Base-by-base conservation (phyloP, 1,140 invertebrate genomes). In the Dolichoris vasculosae region DNA sequence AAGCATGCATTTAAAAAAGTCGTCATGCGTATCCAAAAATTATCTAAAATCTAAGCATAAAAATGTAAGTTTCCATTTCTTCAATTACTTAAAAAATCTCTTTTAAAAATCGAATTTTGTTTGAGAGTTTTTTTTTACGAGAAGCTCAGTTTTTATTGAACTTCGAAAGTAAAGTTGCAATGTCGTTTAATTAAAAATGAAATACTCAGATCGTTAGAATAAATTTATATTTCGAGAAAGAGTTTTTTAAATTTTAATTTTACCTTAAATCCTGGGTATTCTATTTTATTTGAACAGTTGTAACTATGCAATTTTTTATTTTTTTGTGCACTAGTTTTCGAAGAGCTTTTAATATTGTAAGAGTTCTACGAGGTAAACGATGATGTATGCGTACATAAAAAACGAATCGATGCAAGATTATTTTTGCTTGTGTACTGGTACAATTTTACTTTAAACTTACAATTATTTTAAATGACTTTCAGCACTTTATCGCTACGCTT, bases 21-120 rank as follows among this genome's bases (percentile, higher is more conserved):
- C 63, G 32, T 67, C 32, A 35, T 67, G n/a, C 63, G 63, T 67
- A 32, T 67, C 63, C 63, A 67, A 67, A 67, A 67, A 67, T 67
- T 67, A 32, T 67, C 8, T 67, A 32, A 67, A 67, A 67, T 67
- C 63, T 67, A 67, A 67, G 63, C 63, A 32, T 67, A 67, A 67
- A 67, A 67, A 67, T 67, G 63, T 67, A 67, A 67, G 63, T 67
- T 35, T 67, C 0, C n/a, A 67, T 67, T 67, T 32, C 32, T 35
- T 30, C 4, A 30, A 67, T 67, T 67, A 67, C 35, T n/a, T 59
- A 32, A 32, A 67, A 67, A 67, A 67, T 32, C 15, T 59, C 55
- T 59, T 67, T 15, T 67, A 35, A 11, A 9, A 32, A 13, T 35
- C 1, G 1, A 67, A 32, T 67, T 30, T 64, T 32, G 15, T 67